A percentile compares a stretch with the other conserved stretches of the same genome.
Evolutionary conservation across 1,140 invertebrate species (phyloP).

Genomic region (Penaeus vannamei): DNA sequence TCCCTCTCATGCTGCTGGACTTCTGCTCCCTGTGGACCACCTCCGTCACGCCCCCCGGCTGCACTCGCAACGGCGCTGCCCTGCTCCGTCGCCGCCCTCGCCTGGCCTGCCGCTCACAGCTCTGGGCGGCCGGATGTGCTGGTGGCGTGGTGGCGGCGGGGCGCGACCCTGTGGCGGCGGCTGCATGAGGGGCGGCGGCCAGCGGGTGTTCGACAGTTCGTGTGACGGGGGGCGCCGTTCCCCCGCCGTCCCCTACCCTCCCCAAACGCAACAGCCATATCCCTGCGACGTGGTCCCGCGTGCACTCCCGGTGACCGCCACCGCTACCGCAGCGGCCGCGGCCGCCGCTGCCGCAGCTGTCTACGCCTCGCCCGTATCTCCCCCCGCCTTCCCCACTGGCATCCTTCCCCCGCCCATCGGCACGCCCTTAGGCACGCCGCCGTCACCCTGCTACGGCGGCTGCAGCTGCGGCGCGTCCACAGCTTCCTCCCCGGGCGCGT

Average conservation of each 20-base stretch:
- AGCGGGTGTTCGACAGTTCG: constrained; percentile 54
- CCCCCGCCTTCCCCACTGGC: constrained; percentile 61
- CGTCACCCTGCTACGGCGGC: constrained; percentile 62
- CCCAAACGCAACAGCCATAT: constrained; percentile 23
- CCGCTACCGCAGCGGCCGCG: constrained; percentile 32
- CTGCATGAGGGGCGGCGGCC: constrained; percentile 61
- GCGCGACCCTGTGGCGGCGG: constrained; percentile 48
- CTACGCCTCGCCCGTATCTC: constrained; percentile 56
- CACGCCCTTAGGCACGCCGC: constrained; percentile 70
- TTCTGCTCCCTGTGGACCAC: neutral
- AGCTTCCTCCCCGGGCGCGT: constrained; percentile 60
- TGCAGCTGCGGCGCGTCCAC: constrained; percentile 61
- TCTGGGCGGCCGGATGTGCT: constrained; percentile 38
- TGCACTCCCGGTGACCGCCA: constrained; percentile 35
- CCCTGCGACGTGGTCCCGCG: constrained; percentile 52
- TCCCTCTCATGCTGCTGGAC: constrained; percentile 39
- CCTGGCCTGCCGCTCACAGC: neutral
- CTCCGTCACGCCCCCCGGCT: neutral
- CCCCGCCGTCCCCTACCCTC: constrained; percentile 36
- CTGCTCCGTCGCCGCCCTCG: neutral
- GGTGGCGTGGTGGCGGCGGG: constrained; percentile 46
- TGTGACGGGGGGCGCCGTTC: constrained; percentile 58
- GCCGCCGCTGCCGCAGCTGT: constrained; percentile 39
- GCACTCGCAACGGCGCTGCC: neutral
- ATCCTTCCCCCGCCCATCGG: constrained; percentile 71